A percentile compares a stretch with the other conserved stretches of the same genome.
phyloP scores from a whole-genome alignment of 2,113 vertebrate genomes.

The Passer domesticus region DNA sequence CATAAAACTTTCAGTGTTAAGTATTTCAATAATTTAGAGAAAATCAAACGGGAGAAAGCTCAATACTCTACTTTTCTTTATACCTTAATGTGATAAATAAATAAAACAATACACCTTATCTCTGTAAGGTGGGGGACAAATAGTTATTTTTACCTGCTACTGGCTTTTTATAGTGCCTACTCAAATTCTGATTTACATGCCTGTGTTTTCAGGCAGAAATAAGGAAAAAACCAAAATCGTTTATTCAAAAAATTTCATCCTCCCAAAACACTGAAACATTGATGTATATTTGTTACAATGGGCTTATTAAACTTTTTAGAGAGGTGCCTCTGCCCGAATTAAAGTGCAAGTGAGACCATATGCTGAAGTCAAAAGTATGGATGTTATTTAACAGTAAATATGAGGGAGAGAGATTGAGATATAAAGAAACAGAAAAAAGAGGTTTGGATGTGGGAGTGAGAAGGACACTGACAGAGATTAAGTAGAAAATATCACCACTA shows the following conservation, averaged over 20 bases:
- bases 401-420: background rate
- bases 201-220: background rate
- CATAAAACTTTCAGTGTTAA: background rate
- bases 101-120: background rate
- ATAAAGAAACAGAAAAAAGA: background rate
- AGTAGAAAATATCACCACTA: background rate
- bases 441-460: rapidly evolving
- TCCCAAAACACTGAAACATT: background rate
- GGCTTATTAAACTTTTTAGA: background rate
- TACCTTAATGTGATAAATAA: background rate
- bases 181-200: background rate
- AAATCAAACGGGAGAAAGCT: background rate
- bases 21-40: slow-evolving; percentile 7
- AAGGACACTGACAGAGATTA: background rate
- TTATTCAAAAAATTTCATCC: background rate
- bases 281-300: background rate
- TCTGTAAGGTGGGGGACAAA: background rate
- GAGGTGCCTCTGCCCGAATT: rapidly evolving
- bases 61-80: background rate
- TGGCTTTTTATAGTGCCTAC: background rate
- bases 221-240: background rate
- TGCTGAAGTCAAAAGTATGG: background rate
- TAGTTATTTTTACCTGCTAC: background rate
- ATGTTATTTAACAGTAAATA: background rate
- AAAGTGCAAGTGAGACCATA: rapidly evolving